A percentile compares a stretch with the other conserved stretches of the same genome.
These are phyloP conservation scores for Hypomecis punctinalis DNA, from an alignment of 2,888 invertebrate species.

Conservation along the genomic window DNA sequence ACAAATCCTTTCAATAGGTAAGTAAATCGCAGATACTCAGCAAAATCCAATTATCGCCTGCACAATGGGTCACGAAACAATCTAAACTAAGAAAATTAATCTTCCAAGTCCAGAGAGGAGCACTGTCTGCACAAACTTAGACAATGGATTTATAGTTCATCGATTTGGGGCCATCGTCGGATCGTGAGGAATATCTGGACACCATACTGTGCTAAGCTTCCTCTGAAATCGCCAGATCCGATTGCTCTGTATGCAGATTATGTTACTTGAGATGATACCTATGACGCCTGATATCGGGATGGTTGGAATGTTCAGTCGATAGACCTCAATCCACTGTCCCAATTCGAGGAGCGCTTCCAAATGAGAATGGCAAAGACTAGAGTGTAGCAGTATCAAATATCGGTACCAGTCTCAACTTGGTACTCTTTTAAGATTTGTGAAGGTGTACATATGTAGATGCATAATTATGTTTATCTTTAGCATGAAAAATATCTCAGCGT, in stretches of 20 bases:
- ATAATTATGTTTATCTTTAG: too few relatives aligned
- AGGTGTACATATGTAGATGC: too few relatives aligned
- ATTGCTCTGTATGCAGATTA: conserved; percentile 33
- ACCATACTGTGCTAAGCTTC: conserved; percentile 47
- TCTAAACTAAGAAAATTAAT: conserved; percentile 86
- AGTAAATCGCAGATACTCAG: conserved; percentile 80
- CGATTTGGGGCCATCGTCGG: conserved; percentile 77
- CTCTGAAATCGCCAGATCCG: conserved; percentile 31
- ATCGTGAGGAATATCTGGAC: conserved; percentile 57
- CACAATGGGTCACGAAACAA: conserved; percentile 85
- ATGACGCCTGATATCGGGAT: conserved; percentile 9
- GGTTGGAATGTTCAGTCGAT: not conserved
- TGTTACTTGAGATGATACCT: conserved; percentile 32
- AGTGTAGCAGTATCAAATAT: not conserved
- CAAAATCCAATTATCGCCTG: conserved; percentile 84
- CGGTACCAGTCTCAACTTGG: too few relatives aligned
- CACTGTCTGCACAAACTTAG: conserved; percentile 82
- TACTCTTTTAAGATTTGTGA: too few relatives aligned
- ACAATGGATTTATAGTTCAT: conserved; percentile 85
- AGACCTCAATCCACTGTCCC: not conserved
- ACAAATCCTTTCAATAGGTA: conserved; percentile 68
- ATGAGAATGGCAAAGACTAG: not conserved
- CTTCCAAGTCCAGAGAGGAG: conserved; percentile 82
- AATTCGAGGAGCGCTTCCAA: not conserved
- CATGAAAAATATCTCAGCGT: too few relatives aligned